Conservation (phyloP, 2,113 vertebrate species). For the Carassius auratus region DNA sequence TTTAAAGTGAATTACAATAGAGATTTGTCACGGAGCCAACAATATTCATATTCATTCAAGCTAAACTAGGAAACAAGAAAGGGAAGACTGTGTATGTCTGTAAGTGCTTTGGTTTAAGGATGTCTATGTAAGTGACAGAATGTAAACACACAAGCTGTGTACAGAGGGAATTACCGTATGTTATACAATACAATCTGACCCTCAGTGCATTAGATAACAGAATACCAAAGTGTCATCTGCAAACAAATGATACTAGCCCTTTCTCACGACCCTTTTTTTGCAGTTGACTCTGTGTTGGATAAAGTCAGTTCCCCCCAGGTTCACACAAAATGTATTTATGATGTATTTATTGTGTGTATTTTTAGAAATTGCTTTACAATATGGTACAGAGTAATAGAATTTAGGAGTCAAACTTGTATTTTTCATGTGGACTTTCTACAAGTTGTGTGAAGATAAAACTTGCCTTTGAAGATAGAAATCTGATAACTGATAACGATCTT, state of each 20-base stretch:
- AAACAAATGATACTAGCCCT: not conserved
- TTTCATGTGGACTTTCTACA: not conserved
- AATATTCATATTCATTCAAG: not conserved
- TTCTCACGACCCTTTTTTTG: conserved; percentile 4
- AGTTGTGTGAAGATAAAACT: not conserved
- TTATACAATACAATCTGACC: not conserved
- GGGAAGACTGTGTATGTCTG: not conserved
- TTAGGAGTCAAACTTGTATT: not conserved
- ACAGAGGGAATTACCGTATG: not conserved
- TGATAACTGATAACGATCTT: not conserved
- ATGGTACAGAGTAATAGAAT: too few species aligned
- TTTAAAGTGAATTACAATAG: not conserved
- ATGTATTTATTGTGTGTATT: not conserved
- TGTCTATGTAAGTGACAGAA: not conserved
- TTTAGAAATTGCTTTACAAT: not conserved
- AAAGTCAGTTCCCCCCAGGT: not conserved
- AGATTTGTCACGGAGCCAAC: not conserved
- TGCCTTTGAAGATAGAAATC: not conserved
- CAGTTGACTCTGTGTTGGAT: not conserved
- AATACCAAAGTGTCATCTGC: conserved; percentile 19
- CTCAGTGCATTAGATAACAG: conserved; percentile 15
- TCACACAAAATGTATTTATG: not conserved
- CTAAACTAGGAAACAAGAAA: not conserved
- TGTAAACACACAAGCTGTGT: not conserved
- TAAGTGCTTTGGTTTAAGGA: not conserved